Evolutionary conservation across 1,140 invertebrate species (phyloP).

Genomic region (Drosophila ananassae): DNA sequence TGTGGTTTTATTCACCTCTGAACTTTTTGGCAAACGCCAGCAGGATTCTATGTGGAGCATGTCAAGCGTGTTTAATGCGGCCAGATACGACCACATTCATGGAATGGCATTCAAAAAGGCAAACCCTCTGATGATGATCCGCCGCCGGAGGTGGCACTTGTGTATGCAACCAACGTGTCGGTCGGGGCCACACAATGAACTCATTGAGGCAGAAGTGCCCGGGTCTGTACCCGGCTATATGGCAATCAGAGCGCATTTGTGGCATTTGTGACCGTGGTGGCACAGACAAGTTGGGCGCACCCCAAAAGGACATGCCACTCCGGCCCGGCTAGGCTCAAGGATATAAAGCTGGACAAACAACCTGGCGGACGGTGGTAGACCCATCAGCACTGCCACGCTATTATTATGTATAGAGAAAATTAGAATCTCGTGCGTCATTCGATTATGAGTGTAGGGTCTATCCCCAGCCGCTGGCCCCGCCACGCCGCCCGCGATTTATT

Average conservation of each 20-base stretch:
- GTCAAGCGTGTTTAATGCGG: slow-evolving; percentile 68
- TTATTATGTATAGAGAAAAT: slow-evolving; percentile 46
- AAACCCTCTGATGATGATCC: slow-evolving; percentile 9
- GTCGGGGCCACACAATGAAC: slow-evolving; percentile 53
- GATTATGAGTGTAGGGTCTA: slow-evolving; percentile 66
- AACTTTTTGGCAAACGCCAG: slow-evolving; percentile 72
- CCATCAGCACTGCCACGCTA: slow-evolving; percentile 10
- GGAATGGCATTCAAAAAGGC: slow-evolving; percentile 61
- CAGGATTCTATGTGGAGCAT: slow-evolving; percentile 43
- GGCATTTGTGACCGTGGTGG: slow-evolving; percentile 12
- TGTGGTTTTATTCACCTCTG: slow-evolving; percentile 71
- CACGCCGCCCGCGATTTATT: slow-evolving; percentile 46
- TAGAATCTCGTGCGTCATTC: slow-evolving; percentile 73
- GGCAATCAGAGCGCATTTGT: slow-evolving; percentile 74
- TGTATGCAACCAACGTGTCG: slow-evolving; percentile 26
- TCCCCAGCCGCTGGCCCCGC: slow-evolving; percentile 16
- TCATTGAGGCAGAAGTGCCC: slow-evolving; percentile 58
- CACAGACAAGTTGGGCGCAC: slow-evolving; percentile 26
- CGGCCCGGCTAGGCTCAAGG: slow-evolving; percentile 43
- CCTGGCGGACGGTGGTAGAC: slow-evolving; percentile 33
- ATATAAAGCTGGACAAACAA: slow-evolving; percentile 53
- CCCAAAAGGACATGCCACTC: slow-evolving; percentile 48
- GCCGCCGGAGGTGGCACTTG: slow-evolving; percentile 45
- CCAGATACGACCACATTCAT: slow-evolving; percentile 16
- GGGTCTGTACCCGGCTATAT: slow-evolving; percentile 30